These are phyloP conservation scores for Neolamprologus devosi DNA, from an alignment of 2,113 vertebrate species.

Conservation along the genomic window DNA sequence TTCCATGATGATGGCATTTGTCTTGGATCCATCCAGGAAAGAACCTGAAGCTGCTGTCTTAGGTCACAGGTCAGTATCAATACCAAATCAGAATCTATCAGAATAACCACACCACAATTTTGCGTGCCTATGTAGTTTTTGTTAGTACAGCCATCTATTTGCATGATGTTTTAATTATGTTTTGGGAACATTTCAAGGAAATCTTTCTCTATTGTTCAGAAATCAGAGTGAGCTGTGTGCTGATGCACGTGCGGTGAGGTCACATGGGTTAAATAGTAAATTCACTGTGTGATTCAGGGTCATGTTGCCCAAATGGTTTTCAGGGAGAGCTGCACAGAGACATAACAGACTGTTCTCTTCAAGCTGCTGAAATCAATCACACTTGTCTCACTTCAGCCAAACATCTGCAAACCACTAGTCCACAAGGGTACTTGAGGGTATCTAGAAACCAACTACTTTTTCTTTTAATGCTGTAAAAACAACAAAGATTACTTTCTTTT, in stretches of 20 bases:
- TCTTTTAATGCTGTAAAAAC: neutral
- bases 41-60: neutral
- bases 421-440: neutral
- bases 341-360: neutral
- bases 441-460: neutral
- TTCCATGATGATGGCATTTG: constrained; percentile 33
- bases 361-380: neutral
- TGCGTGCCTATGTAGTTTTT: neutral
- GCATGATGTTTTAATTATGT: neutral
- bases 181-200: neutral
- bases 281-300: neutral
- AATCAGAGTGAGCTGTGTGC: neutral
- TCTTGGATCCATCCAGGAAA: constrained; percentile 42
- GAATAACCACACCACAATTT: neutral
- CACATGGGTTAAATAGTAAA: neutral
- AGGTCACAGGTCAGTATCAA: constrained; percentile 45
- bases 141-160: neutral
- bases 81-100: neutral
- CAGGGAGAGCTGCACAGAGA: neutral
- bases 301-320: neutral
- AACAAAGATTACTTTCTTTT: neutral
- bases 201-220: neutral
- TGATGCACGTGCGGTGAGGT: neutral
- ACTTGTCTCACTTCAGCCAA: neutral
- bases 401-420: neutral